These are phyloP conservation scores for Gephyroberyx darwinii DNA, from an alignment of 2,797 vertebrate genomes.

Conservation along the genomic window DNA sequence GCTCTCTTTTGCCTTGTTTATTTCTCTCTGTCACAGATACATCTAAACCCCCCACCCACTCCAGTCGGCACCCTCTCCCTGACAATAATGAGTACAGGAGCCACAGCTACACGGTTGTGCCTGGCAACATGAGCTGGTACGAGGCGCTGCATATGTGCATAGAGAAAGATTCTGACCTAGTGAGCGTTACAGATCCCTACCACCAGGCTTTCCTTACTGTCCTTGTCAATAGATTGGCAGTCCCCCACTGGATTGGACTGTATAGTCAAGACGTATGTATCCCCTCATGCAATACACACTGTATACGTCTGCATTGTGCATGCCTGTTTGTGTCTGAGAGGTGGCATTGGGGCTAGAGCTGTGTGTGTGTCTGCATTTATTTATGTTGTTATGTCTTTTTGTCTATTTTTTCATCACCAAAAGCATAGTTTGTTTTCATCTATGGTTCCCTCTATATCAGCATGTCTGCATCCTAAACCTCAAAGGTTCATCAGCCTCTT, in stretches of 20 bases:
- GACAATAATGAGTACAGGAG: constrained; percentile 88
- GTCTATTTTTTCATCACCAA: neutral
- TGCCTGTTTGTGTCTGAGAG: constrained; percentile 5
- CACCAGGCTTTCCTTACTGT: constrained; percentile 95
- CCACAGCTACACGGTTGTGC: constrained; percentile 87
- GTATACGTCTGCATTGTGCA: constrained; percentile 19
- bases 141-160: constrained; percentile 85
- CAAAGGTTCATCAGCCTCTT: neutral
- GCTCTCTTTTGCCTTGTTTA: constrained; percentile 6
- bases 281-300: constrained; percentile 19
- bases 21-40: constrained; percentile 65
- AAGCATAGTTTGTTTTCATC: neutral
- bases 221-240: constrained; percentile 86
- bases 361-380: neutral
- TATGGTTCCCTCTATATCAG: neutral
- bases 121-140: constrained; percentile 93
- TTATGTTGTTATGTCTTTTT: neutral
- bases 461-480: constrained; percentile 4
- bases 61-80: constrained; percentile 77
- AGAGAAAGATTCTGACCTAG: constrained; percentile 84
- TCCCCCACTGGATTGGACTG: constrained; percentile 92
- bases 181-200: constrained; percentile 90
- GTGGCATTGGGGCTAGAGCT: neutral
- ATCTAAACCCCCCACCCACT: constrained; percentile 81
- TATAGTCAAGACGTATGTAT: constrained; percentile 87